Conservation (phyloP, 2,888 invertebrate species). For the Lasioglossum oenotherae region DNA sequence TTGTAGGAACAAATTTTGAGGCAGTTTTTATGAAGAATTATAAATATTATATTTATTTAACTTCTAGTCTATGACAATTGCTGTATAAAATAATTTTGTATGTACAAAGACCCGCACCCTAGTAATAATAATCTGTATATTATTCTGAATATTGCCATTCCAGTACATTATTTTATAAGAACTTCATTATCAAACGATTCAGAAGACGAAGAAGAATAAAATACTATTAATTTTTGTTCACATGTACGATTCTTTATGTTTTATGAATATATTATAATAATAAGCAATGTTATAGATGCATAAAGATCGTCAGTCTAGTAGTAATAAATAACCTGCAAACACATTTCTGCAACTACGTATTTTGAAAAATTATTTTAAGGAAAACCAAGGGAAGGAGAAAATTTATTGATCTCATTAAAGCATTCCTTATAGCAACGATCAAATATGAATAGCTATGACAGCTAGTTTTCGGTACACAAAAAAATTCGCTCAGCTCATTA, state of each 20-base stretch:
- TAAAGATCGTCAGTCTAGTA: background rate
- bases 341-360: background rate
- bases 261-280: background rate
- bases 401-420: background rate
- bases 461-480: background rate
- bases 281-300: background rate
- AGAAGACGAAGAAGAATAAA: background rate
- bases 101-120: background rate
- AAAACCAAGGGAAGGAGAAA: background rate
- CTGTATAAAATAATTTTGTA: background rate
- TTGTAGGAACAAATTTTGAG: background rate
- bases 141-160: background rate
- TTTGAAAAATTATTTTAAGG: background rate
- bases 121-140: background rate
- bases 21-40: background rate
- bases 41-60: background rate
- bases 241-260: background rate
- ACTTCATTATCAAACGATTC: background rate
- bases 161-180: background rate
- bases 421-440: background rate
- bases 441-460: background rate
- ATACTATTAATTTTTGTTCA: background rate
- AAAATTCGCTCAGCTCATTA: background rate
- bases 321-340: conserved; percentile 6
- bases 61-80: background rate